Conservation (phyloP, 2,113 vertebrate species). For the rabbit (Oryctolagus cuniculus) region mOryCun1.1 NC_091433.1:31752501-31753000, state of each 20-base stretch:
- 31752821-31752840: not conserved
- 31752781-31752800: not conserved
- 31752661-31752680: conserved; percentile 25
- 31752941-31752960: not conserved
- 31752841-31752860: not conserved
- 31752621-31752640: conserved; percentile 31
- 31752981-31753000: conserved; percentile 28
- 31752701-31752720: not conserved
- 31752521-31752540: not conserved
- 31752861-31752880: not conserved
- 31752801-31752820: not conserved
- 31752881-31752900: not conserved
- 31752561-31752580: not conserved
- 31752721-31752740: not conserved
- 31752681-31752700: not conserved
- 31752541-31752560: not conserved
- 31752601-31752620: not conserved
- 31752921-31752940: not conserved
- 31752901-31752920: not conserved
- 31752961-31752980: conserved; percentile 27
- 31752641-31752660: not conserved
- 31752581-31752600: not conserved
- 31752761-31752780: no score
- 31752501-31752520: not conserved
- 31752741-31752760: not conserved